Evolutionary conservation across 2,888 invertebrate species (phyloP), one percentile per base, ranked within the genome.

Genomic region (Balanococcus diminutus): DNA sequence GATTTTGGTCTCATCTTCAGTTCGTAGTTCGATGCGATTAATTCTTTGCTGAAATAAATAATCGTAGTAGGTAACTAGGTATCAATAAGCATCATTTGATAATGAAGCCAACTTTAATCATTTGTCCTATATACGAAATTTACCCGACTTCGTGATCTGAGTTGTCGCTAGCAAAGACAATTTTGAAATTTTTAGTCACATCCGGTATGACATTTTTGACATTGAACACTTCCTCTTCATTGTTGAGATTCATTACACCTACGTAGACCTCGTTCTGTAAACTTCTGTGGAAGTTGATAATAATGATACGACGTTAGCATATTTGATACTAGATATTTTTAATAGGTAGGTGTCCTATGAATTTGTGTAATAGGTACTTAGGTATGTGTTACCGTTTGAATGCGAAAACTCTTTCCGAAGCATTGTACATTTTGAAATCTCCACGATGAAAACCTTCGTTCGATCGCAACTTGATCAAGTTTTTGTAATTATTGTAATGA

Each of bases 1-100:
- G 86, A 87, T 36, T 86, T 86, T 0, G 86, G 86, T 72, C 84
- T 81, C 87, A 87, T 86, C 32, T 46, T 28, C 95, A 89, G 94
- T 93, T 81, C 92, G 89, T 31, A 1, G 19, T 28, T 25, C 1
- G 1, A 94, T 91, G 2, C 89, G 88, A 0, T 91, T 91, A 87
- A 92, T 92, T 92, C 92, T 94, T 87, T 92, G 91, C 95, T 95
- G 95, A 25, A 67, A 67, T 14, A 14, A 25, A n/a, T n/a, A n/a
- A n/a, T n/a, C n/a, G n/a, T n/a, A n/a, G n/a, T n/a, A n/a, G n/a
- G n/a, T n/a, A n/a, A n/a, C n/a, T n/a, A n/a, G n/a, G n/a, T n/a
- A n/a, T n/a, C n/a, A n/a, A n/a, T n/a, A n/a, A n/a, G n/a, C n/a
- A n/a, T n/a, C n/a, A n/a, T n/a, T n/a, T n/a, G n/a, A n/a, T n/a